Conservation (phyloP, 1,140 invertebrate species). For the Eurosta solidaginis region DNA sequence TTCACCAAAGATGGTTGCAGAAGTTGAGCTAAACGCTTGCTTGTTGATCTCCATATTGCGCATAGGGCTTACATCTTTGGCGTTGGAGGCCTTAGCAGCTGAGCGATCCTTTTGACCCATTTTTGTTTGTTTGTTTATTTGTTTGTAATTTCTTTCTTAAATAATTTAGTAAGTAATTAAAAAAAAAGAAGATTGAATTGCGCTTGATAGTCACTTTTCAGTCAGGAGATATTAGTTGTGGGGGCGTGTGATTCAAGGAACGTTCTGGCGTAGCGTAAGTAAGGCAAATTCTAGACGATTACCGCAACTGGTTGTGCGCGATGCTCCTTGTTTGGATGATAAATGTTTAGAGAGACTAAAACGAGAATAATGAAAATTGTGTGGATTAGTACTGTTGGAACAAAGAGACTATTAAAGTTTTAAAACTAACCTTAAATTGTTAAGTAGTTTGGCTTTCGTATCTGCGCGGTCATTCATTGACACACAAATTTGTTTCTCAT, state of each 20-base stretch:
- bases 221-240: not conserved
- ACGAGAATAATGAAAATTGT: not conserved
- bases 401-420: not conserved
- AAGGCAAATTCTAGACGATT: conserved; percentile 56
- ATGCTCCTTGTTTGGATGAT: conserved; percentile 57
- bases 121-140: conserved; percentile 33
- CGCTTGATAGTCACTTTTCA: not conserved
- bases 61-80: conserved; percentile 56
- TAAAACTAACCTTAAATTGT: conserved; percentile 54
- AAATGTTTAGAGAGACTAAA: conserved; percentile 55
- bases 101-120: conserved; percentile 56
- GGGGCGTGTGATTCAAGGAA: conserved; percentile 44
- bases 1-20: conserved; percentile 40
- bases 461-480: conserved; percentile 58
- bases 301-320: conserved; percentile 55
- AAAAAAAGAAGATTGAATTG: not conserved
- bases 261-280: conserved; percentile 51
- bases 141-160: not conserved
- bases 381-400: not conserved
- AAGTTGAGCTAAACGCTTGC: conserved; percentile 46
- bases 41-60: conserved; percentile 42
- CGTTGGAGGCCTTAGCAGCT: conserved; percentile 47
- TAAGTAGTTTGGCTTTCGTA: conserved; percentile 53
- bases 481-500: conserved; percentile 44
- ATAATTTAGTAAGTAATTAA: not conserved